A percentile compares a stretch with the other conserved stretches of the same genome.
phyloP scores from a whole-genome alignment of 1,140 invertebrate genomes.

The Zaprionus kolodkinae region DNA sequence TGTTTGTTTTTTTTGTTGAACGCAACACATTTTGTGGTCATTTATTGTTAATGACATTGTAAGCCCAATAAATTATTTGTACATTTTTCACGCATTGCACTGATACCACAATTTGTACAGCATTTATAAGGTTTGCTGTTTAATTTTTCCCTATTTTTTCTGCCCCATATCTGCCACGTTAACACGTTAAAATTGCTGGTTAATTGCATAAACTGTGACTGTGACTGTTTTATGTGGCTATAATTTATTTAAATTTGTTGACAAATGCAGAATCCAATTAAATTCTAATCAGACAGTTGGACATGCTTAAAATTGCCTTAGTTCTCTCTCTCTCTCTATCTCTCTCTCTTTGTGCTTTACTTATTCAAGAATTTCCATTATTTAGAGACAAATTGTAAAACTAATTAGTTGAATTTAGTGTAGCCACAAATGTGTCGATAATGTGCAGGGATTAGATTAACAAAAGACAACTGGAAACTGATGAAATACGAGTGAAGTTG shows the following conservation, averaged over 20 bases:
- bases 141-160: constrained; percentile 9
- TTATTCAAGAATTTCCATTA: background rate
- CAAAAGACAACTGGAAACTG: background rate
- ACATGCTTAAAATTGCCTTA: background rate
- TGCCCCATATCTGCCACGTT: background rate
- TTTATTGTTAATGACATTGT: constrained; percentile 80
- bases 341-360: background rate
- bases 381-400: background rate
- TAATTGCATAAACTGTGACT: constrained; percentile 61
- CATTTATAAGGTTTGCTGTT: constrained; percentile 14
- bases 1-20: constrained; percentile 7
- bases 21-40: constrained; percentile 49
- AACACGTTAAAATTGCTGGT: constrained; percentile 17
- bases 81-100: constrained; percentile 26
- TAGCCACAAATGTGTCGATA: background rate
- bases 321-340: background rate
- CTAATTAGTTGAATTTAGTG: background rate
- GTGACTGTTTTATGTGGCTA: constrained; percentile 4
- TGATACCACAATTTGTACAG: constrained; percentile 40
- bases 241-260: constrained; percentile 27
- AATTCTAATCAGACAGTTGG: constrained; percentile 18
- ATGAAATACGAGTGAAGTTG: background rate
- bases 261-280: constrained; percentile 49
- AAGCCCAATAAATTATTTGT: constrained; percentile 72
- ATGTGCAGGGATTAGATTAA: background rate